phyloP scores from a whole-genome alignment of 2,888 invertebrate species.

The Conistra vaccinii region DNA sequence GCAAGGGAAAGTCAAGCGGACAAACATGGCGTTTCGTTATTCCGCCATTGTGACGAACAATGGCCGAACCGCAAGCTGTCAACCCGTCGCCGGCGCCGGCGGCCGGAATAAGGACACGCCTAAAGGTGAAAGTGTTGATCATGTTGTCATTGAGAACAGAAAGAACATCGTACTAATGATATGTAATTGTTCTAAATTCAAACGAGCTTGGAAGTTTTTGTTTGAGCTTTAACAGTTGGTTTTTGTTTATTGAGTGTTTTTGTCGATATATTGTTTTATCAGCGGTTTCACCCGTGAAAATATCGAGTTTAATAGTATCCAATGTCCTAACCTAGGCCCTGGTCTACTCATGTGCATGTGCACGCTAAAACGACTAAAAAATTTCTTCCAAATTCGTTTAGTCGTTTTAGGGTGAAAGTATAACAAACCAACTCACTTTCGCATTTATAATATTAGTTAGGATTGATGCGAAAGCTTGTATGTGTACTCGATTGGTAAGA shows the following conservation, averaged over 20 bases:
- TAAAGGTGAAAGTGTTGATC: slow-evolving; percentile 73
- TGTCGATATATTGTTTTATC: no score
- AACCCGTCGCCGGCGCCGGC: slow-evolving; percentile 62
- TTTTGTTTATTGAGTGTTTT: neutral
- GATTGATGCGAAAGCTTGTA: slow-evolving; percentile 2
- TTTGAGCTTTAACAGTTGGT: neutral
- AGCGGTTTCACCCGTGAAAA: no score
- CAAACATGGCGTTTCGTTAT: slow-evolving; percentile 76
- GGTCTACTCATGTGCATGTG: no score
- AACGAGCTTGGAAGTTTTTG: slow-evolving; percentile 29
- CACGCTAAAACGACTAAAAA: no score
- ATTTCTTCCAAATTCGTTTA: no score
- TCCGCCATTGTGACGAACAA: slow-evolving; percentile 80
- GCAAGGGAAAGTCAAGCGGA: slow-evolving; percentile 74
- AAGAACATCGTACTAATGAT: slow-evolving; percentile 48
- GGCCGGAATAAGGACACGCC: slow-evolving; percentile 67
- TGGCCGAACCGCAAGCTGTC: slow-evolving; percentile 70
- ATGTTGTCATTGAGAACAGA: slow-evolving; percentile 47
- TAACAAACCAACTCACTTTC: no score
- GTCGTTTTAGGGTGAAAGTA: no score
- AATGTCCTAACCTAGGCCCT: no score
- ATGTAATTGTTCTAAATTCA: slow-evolving; percentile 41
- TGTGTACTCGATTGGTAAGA: neutral
- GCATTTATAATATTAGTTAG: no score
- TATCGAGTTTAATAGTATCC: no score